Conservation (phyloP, 2,797 vertebrate species). For the Ficedula albicollis region DNA sequence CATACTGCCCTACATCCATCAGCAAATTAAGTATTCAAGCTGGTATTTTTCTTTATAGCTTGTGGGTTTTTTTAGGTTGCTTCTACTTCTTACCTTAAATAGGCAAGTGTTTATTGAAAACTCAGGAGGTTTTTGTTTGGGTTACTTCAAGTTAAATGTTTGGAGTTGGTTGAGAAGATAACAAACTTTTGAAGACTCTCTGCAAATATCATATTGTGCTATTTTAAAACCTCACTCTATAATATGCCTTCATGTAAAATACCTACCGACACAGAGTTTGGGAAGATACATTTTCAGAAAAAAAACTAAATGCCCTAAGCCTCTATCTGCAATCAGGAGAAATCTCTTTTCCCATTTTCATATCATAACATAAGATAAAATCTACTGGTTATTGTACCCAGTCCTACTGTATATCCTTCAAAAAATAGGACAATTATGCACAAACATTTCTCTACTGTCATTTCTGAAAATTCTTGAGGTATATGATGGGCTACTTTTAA, state of each 20-base stretch:
- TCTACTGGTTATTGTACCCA: not conserved
- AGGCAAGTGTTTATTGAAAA: not conserved
- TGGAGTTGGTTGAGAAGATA: not conserved
- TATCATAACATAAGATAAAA: not conserved
- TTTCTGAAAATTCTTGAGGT: constrained; percentile 14
- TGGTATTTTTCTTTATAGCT: not conserved
- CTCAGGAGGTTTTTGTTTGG: not conserved
- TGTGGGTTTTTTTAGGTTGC: not conserved
- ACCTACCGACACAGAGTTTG: not conserved
- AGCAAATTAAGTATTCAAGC: not conserved
- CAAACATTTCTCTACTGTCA: not conserved
- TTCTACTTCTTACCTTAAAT: not conserved
- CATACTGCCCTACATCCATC: not conserved
- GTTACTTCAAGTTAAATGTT: not conserved
- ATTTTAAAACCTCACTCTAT: not conserved
- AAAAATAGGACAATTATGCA: constrained; percentile 14
- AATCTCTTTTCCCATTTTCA: not conserved
- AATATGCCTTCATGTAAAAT: not conserved
- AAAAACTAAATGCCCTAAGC: not conserved
- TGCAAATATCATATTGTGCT: not conserved
- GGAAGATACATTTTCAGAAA: not conserved
- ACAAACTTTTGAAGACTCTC: not conserved
- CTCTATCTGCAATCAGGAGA: not conserved
- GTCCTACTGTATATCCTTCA: not conserved
- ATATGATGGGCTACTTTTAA: constrained; percentile 27